Base-by-base conservation (phyloP, 1,140 invertebrate species). In the Melanaphis sacchari region DNA sequence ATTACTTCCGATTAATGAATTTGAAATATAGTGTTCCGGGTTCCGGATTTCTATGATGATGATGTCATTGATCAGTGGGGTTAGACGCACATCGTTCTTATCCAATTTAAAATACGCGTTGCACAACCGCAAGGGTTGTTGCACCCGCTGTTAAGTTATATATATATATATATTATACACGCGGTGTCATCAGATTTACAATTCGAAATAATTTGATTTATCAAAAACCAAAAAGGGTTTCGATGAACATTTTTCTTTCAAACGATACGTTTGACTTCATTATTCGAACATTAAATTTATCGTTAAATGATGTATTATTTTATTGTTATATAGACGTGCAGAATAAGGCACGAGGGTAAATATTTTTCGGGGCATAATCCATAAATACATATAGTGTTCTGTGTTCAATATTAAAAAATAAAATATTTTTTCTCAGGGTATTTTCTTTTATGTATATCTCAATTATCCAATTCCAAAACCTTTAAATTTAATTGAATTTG, bases 1-100 rank as follows among this genome's bases (percentile, higher is more conserved):
- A 26, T 84, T 92, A 84, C 43, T 92, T 92, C 76, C 76, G 43
- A 92, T 31, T 49, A 52, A 92, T 84, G 66, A 84, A 92, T 40
- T 49, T 84, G n/a, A 36, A 46, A 91, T 66, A 3, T 40, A 90
- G 5, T 2, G 22, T 36, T 1, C 38, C 41, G 43, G 21, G 31
- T 11, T 24, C 21, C 8, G 22, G 43, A 54, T 6, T 18, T 46
- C 36, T 26, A 43, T 36, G 15, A 31, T 36, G 88, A 7, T 89
- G 49, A 89, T 89, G 88, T 89, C 88, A 89, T 89, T 54, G 49
- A 89, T 38, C 88, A 15, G 36, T n/a, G n/a, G 88, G 88, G 88
- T 89, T 89, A 18, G 36, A 38, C 84, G 41, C 84, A 41, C n/a
- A 36, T 24, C 46, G 43, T 11, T 36, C 49, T 89, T 38, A 54